A percentile compares a stretch with the other conserved stretches of the same genome.
Evolutionary conservation across 2,113 vertebrate genomes (phyloP).

Genomic region (Perognathus longimembris): DNA sequence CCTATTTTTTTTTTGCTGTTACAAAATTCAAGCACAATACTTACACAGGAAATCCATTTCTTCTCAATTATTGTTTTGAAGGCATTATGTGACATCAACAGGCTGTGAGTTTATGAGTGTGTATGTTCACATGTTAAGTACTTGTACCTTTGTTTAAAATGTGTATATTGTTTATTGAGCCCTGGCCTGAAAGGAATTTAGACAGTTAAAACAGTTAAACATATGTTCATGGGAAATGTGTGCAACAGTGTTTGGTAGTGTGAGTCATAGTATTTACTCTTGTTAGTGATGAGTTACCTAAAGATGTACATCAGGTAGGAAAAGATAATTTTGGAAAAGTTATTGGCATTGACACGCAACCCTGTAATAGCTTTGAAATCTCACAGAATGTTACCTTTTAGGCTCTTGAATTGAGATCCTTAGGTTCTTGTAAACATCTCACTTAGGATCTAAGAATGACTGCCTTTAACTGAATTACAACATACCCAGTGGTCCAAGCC

Average conservation of each 20-base stretch:
- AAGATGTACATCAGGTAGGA: not conserved
- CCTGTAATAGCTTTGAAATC: conserved; percentile 1
- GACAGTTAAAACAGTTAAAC: conserved; percentile 13
- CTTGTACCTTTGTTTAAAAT: conserved; percentile 37
- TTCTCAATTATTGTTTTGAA: conserved; percentile 42
- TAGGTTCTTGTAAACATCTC: conserved; percentile 40
- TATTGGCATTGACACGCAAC: not conserved
- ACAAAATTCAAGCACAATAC: not conserved
- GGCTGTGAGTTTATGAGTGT: not conserved
- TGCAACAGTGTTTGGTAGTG: not conserved
- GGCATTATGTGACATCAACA: conserved; percentile 32
- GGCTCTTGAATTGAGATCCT: not conserved
- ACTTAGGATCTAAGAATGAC: not conserved
- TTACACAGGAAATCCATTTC: conserved; percentile 39
- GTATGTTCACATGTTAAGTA: conserved; percentile 40
- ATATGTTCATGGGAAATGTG: not conserved
- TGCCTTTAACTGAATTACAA: conserved; percentile 20
- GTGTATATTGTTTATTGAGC: not conserved
- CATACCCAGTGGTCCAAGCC: not conserved
- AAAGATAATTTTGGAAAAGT: conserved; percentile 9
- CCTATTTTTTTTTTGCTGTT: conserved; percentile 14
- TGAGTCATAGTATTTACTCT: conserved; percentile 14
- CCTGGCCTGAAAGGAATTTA: conserved; percentile 42
- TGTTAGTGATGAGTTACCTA: conserved; percentile 42
- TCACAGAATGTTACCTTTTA: not conserved